These are phyloP conservation scores for Centruroides sculpturatus DNA, from an alignment of 1,140 invertebrate species.

Conservation along the genomic window DNA sequence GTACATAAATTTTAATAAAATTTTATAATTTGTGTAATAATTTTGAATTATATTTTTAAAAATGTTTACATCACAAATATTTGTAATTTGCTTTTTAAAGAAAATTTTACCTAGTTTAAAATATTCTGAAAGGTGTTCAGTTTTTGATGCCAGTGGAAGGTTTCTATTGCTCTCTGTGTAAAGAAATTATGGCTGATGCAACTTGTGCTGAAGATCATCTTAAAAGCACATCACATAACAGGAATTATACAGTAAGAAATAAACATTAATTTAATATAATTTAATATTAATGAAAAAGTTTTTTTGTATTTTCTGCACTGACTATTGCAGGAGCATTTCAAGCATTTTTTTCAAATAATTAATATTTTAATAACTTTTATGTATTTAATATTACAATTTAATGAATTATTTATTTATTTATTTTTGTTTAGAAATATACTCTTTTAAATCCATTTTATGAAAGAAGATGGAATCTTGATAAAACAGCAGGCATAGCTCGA, in stretches of 20 bases:
- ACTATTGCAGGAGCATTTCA: no score
- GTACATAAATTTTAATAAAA: no score
- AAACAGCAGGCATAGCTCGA: not conserved
- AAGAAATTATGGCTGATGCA: not conserved
- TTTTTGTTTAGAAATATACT: not conserved
- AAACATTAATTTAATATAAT: not conserved
- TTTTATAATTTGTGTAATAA: no score
- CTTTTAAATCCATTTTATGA: not conserved
- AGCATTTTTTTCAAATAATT: no score
- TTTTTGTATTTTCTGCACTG: no score
- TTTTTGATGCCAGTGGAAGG: not conserved
- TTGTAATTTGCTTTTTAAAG: not conserved
- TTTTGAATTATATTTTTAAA: no score
- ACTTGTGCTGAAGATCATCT: not conserved
- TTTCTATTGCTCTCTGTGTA: not conserved
- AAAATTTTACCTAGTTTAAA: not conserved
- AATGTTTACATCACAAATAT: not conserved
- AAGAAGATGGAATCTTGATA: not conserved
- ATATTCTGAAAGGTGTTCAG: not conserved
- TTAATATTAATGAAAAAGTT: not conserved
- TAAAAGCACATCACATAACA: not conserved
- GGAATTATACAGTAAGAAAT: not conserved
- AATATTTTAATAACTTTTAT: no score
- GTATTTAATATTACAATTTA: no score
- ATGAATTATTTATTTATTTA: not conserved